Conservation (phyloP, 2,113 vertebrate species). For the Rhabdomys dilectus region DNA sequence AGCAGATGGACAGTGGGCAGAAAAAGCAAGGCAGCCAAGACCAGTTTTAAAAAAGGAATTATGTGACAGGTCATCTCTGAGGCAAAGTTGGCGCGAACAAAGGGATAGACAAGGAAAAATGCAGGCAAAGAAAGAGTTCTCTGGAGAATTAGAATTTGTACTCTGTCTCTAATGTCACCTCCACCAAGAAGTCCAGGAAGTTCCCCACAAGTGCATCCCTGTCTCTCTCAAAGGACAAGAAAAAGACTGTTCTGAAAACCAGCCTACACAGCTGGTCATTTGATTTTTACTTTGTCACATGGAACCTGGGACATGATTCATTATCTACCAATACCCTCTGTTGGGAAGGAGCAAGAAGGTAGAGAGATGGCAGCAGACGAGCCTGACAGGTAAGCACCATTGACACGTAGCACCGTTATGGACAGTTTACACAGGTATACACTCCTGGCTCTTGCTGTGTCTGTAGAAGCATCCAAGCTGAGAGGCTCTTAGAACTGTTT, state of each 20-base stretch:
- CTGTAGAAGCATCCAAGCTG: neutral
- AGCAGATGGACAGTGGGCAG: constrained; percentile 76
- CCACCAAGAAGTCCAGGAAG: neutral
- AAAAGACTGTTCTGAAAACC: neutral
- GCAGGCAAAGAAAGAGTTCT: constrained; percentile 41
- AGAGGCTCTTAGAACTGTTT: rapidly evolving
- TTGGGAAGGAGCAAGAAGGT: neutral
- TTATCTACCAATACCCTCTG: neutral
- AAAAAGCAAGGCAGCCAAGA: constrained; percentile 50
- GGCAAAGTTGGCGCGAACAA: constrained; percentile 69
- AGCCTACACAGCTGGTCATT: neutral
- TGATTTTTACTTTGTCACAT: neutral
- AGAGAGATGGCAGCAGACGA: neutral
- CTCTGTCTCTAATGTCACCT: constrained; percentile 33
- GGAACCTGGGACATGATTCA: neutral
- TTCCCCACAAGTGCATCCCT: neutral
- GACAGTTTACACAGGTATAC: neutral
- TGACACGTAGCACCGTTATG: rapidly evolving
- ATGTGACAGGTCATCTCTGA: constrained; percentile 57
- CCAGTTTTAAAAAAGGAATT: constrained; percentile 67
- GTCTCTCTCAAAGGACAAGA: neutral
- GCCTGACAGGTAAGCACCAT: rapidly evolving
- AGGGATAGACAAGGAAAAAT: constrained; percentile 51
- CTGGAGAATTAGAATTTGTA: constrained; percentile 1
- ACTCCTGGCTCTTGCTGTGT: neutral